Evolutionary conservation across 37 sponge, comb jelly and placozoan species (phyloP).

Genomic region (Aplysina aerophoba): DNA sequence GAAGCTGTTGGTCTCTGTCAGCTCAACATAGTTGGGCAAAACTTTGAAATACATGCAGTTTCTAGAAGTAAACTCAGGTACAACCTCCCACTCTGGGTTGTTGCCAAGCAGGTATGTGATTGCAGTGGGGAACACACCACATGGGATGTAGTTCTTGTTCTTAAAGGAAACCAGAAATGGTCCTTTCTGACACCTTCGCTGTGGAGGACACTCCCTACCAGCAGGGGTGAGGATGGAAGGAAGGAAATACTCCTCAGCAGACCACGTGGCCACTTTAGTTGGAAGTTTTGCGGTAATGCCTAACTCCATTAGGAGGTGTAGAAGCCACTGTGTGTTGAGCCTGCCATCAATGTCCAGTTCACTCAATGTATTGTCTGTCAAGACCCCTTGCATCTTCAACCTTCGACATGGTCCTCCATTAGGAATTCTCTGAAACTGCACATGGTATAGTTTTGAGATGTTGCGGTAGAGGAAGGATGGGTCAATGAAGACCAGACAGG

Average conservation of each 20-base stretch:
- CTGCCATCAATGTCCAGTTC: no score
- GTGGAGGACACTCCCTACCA: no score
- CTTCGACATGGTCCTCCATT: background rate
- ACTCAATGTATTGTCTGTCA: no score
- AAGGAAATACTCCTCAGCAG: no score
- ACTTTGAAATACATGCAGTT: background rate
- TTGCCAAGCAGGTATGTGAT: slow-evolving; percentile 4
- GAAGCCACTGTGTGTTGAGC: no score
- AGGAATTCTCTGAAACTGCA: background rate
- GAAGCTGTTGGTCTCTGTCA: slow-evolving; percentile 19
- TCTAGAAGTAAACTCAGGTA: background rate
- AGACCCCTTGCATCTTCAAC: no score
- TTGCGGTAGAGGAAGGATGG: slow-evolving; percentile 24
- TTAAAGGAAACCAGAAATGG: background rate
- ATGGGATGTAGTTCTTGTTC: background rate
- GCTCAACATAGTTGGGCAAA: background rate
- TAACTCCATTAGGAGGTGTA: no score
- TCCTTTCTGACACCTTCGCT: no score
- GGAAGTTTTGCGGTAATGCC: no score
- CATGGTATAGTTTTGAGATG: slow-evolving; percentile 17
- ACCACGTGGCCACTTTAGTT: no score
- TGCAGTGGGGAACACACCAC: slow-evolving; percentile 18
- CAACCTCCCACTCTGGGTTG: background rate
- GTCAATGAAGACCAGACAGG: slow-evolving; percentile 29
- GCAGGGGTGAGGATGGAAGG: no score